Conservation (phyloP, 2,888 invertebrate genomes). For the Chaetoderma sp. region DNA sequence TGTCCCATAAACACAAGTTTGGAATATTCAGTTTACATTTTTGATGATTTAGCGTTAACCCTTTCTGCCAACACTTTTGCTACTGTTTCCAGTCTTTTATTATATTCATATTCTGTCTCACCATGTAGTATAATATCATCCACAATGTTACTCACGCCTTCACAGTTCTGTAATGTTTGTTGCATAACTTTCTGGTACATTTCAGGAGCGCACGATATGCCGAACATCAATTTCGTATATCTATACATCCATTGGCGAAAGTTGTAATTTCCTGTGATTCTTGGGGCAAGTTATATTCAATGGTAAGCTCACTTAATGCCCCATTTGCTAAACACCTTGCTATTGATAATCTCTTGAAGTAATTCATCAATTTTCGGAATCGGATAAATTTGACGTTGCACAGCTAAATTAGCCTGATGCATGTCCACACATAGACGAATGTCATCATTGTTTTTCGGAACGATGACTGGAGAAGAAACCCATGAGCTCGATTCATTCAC, state of each 20-base stretch:
- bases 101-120: too few species aligned
- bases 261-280: constrained; percentile 19
- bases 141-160: constrained; percentile 20
- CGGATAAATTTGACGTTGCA: background rate
- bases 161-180: constrained; percentile 6
- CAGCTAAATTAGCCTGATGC: background rate
- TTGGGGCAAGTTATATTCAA: constrained; percentile 11
- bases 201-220: constrained; percentile 29
- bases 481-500: background rate
- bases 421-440: background rate
- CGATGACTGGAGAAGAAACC: background rate
- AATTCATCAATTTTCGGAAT: background rate
- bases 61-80: constrained; percentile 23
- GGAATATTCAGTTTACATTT: constrained; percentile 39
- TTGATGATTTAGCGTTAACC: constrained; percentile 35
- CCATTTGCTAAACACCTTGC: background rate
- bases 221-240: constrained; percentile 18
- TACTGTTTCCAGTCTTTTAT: constrained; percentile 20
- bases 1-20: constrained; percentile 24
- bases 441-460: background rate
- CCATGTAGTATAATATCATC: too few species aligned
- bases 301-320: constrained; percentile 7
- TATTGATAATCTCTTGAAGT: background rate
- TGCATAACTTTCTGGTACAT: constrained; percentile 16
- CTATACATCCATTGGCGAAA: constrained; percentile 12